A percentile compares a stretch with the other conserved stretches of the same genome.
These are phyloP conservation scores for Aspidiotus rigidus DNA, from an alignment of 2,888 invertebrate species.

Conservation along the genomic window DNA sequence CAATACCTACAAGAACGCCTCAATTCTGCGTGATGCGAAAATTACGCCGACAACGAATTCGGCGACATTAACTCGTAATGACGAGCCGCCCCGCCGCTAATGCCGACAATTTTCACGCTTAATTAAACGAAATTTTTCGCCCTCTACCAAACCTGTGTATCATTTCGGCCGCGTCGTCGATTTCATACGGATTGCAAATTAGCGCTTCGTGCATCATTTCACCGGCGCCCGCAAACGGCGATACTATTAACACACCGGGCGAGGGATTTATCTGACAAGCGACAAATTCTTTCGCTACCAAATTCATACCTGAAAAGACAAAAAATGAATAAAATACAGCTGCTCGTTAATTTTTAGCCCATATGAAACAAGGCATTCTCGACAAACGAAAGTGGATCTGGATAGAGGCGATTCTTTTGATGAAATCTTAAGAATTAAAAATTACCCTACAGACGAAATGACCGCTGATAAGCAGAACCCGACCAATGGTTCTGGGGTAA, in stretches of 20 bases:
- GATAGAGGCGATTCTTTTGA: too few species aligned
- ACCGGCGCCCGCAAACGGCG: constrained; percentile 85
- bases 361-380: too few species aligned
- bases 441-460: too few species aligned
- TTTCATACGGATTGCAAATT: constrained; percentile 80
- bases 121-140: constrained; percentile 8
- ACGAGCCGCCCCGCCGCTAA: not conserved
- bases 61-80: not conserved
- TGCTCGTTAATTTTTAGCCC: too few species aligned
- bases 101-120: not conserved
- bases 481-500: too few species aligned
- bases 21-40: not conserved
- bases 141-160: constrained; percentile 56
- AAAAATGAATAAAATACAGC: not conserved
- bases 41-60: not conserved
- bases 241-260: constrained; percentile 77
- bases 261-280: constrained; percentile 60
- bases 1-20: not conserved
- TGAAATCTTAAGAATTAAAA: too few species aligned
- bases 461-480: too few species aligned
- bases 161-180: constrained; percentile 76
- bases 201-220: constrained; percentile 91
- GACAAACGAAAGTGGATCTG: too few species aligned
- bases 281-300: constrained; percentile 46
- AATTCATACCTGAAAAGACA: constrained; percentile 39